phyloP scores from a whole-genome alignment of 2,888 invertebrate species.

The Tenthredo amoena region DNA sequence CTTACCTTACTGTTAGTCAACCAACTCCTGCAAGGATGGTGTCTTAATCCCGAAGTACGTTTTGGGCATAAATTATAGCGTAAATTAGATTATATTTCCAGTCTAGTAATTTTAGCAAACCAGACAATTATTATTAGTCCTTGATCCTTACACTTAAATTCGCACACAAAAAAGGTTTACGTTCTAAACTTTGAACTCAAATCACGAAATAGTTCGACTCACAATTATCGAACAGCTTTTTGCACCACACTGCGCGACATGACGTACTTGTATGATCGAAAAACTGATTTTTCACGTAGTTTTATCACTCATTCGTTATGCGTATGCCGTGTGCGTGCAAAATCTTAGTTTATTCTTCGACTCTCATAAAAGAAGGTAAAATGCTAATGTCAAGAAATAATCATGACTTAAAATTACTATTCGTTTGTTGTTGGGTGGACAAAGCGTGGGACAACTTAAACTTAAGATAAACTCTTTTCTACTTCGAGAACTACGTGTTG shows the following conservation, averaged over 20 bases:
- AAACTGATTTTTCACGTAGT: background rate
- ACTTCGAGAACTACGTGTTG: background rate
- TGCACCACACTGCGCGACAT: background rate
- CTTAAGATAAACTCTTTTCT: conserved; percentile 21
- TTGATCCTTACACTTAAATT: background rate
- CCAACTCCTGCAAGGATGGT: conserved; percentile 22
- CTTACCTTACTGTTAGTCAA: conserved; percentile 41
- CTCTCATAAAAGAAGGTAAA: background rate
- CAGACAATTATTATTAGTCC: background rate
- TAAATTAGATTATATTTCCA: conserved; percentile 39
- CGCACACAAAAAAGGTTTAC: background rate
- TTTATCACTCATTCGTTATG: background rate
- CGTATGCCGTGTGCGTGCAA: background rate
- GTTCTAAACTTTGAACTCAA: background rate
- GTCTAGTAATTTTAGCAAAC: conserved; percentile 6
- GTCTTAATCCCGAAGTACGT: conserved; percentile 46
- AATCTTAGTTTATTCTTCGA: background rate
- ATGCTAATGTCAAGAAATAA: background rate
- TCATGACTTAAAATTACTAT: background rate
- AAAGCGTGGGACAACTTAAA: background rate
- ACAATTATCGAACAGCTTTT: background rate
- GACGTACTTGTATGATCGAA: background rate
- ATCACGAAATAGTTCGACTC: background rate
- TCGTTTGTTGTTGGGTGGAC: background rate
- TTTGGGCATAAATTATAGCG: conserved; percentile 35